These are phyloP conservation scores for Rhopalosiphum maidis DNA, from an alignment of 1,140 invertebrate genomes.

Conservation along the genomic window DNA sequence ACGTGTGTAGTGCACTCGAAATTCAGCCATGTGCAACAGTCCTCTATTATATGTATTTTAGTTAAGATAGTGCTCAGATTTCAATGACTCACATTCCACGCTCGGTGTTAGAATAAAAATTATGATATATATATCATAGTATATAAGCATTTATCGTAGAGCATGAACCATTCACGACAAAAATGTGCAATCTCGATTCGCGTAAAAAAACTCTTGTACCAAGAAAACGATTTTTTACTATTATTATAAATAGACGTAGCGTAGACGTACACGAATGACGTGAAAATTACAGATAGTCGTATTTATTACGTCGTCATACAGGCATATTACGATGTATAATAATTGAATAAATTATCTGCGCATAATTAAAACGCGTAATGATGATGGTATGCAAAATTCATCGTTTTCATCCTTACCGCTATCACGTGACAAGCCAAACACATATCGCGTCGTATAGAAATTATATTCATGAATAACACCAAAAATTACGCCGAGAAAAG, in stretches of 20 bases:
- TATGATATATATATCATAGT: too few species aligned
- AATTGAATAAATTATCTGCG: background rate
- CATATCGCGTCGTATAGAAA: background rate
- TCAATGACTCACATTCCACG: background rate
- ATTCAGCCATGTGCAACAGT: background rate
- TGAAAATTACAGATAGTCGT: background rate
- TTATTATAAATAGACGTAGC: background rate
- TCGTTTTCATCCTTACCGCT: background rate
- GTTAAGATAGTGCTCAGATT: background rate
- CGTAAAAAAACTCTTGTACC: background rate
- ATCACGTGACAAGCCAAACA: background rate
- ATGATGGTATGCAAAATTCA: background rate
- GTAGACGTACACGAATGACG: background rate
- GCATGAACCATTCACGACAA: background rate
- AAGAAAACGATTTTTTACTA: background rate
- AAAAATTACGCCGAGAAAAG: background rate
- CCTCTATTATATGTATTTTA: background rate
- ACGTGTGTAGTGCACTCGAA: background rate
- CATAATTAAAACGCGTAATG: background rate
- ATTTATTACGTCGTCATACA: background rate
- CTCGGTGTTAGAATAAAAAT: background rate
- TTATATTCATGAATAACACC: background rate
- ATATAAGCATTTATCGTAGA: background rate
- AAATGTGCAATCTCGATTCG: background rate
- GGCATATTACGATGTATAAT: background rate